Percentiles rank a stretch among this genome's conserved stretches.
Conservation (phyloP, 2,888 invertebrate species). For the Argyresthia albistria region DNA sequence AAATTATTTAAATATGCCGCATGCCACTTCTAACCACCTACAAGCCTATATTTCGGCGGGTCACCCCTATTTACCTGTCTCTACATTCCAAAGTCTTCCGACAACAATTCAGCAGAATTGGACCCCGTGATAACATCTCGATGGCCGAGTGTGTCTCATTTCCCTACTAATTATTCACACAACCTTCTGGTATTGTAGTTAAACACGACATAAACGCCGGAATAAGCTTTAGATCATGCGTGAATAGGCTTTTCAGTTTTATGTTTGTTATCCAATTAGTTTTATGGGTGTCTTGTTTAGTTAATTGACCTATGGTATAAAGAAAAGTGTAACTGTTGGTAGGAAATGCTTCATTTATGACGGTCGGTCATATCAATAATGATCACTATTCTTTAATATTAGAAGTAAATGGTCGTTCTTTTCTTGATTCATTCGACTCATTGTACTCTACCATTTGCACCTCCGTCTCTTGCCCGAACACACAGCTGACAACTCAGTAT, state of each 20-base stretch:
- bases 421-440: too few species aligned
- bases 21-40: background rate
- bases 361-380: too few species aligned
- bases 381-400: too few species aligned
- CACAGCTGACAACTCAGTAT: too few species aligned
- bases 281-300: background rate
- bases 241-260: background rate
- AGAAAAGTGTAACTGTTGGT: too few species aligned
- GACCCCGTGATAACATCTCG: slow-evolving; percentile 1
- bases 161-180: slow-evolving; percentile 1
- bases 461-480: too few species aligned
- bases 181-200: background rate
- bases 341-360: too few species aligned
- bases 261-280: background rate
- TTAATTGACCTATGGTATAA: too few species aligned
- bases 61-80: background rate
- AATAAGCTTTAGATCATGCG: slow-evolving; percentile 7
- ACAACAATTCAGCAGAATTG: slow-evolving; percentile 5
- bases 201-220: slow-evolving; percentile 1
- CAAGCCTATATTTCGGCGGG: background rate
- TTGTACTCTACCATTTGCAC: too few species aligned
- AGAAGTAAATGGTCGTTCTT: too few species aligned
- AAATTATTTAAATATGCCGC: too few species aligned
- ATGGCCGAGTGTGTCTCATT: background rate
- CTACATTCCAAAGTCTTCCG: slow-evolving; percentile 4